These are phyloP conservation scores for Leptodactylus fuscus DNA, from an alignment of 2,113 vertebrate species.

Conservation along the genomic window DNA sequence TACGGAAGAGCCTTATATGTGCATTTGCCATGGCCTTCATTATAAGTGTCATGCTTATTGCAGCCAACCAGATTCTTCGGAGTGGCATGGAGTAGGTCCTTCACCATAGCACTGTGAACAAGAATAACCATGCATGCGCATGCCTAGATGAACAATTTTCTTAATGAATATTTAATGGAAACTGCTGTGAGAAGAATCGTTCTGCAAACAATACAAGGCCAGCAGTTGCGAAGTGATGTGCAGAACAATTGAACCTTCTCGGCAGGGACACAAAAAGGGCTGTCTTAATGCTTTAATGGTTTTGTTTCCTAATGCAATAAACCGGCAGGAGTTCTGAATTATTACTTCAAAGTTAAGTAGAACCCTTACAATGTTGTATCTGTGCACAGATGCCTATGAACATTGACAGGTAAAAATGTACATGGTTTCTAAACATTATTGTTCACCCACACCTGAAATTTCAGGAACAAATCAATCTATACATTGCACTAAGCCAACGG, in stretches of 20 bases:
- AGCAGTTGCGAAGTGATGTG: constrained; percentile 73
- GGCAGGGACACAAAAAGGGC: constrained; percentile 97
- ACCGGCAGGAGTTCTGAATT: constrained; percentile 77
- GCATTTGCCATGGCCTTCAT: constrained; percentile 99
- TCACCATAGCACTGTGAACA: constrained; percentile 76
- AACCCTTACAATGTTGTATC: neutral
- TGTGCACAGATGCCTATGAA: constrained; percentile 29
- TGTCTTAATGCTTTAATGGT: constrained; percentile 89
- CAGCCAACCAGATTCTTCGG: constrained; percentile 98
- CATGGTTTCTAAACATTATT: neutral
- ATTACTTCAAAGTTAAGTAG: constrained; percentile 50
- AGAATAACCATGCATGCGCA: constrained; percentile 85
- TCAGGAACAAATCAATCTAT: constrained; percentile 7
- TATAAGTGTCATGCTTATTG: constrained; percentile 99
- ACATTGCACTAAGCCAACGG: constrained; percentile 48
- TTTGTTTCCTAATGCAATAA: constrained; percentile 95
- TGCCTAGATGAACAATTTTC: constrained; percentile 80
- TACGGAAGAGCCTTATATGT: constrained; percentile 98
- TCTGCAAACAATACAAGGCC: constrained; percentile 74
- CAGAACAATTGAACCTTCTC: constrained; percentile 81
- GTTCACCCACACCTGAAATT: constrained; percentile 5
- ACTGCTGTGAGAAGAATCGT: constrained; percentile 63
- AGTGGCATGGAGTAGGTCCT: constrained; percentile 95
- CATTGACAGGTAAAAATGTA: neutral
- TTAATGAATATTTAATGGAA: constrained; percentile 68